Conservation (phyloP, 2,113 vertebrate genomes). For the Helogale parvula region DNA sequence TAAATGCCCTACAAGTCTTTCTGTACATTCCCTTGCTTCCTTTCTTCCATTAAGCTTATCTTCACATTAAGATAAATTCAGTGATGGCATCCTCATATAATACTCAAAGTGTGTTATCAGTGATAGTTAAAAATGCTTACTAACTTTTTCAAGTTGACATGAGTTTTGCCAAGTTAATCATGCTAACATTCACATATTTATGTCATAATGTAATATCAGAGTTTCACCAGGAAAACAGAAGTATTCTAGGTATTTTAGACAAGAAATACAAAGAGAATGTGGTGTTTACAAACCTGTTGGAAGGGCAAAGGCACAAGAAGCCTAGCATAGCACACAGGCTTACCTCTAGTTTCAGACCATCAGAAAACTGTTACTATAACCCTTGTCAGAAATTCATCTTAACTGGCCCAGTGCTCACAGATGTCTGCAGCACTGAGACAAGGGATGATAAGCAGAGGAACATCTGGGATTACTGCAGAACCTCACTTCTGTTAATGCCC, state of each 20-base stretch:
- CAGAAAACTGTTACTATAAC: conserved; percentile 13
- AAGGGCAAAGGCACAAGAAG: background rate
- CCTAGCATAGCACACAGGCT: background rate
- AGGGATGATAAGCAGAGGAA: background rate
- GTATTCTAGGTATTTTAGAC: background rate
- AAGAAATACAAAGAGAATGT: background rate
- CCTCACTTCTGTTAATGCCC: background rate
- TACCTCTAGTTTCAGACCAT: background rate
- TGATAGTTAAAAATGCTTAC: background rate
- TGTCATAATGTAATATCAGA: background rate
- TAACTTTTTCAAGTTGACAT: background rate
- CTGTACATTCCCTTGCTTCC: background rate
- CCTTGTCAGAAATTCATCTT: background rate
- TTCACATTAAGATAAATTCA: conserved; percentile 17
- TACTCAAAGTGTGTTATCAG: background rate
- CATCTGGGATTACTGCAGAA: background rate
- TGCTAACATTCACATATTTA: background rate
- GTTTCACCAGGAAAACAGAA: background rate
- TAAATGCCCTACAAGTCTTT: background rate
- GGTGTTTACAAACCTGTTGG: background rate
- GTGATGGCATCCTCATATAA: background rate
- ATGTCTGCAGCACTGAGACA: background rate
- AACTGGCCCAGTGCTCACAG: background rate
- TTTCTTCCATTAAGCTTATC: background rate
- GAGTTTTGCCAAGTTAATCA: background rate